phyloP scores from a whole-genome alignment of 2,113 vertebrate species.

The Recurvirostra avosetta region DNA sequence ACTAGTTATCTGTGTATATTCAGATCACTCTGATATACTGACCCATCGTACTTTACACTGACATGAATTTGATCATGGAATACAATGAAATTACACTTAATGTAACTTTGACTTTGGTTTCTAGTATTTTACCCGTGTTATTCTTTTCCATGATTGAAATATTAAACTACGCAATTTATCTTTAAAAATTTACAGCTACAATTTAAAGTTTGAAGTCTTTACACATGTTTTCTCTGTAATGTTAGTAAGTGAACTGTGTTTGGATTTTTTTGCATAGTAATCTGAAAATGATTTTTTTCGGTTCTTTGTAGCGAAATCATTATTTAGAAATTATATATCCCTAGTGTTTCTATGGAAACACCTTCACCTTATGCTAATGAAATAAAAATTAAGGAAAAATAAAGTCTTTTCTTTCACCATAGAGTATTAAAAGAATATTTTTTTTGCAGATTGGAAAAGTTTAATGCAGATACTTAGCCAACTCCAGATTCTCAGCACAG shows the following conservation, averaged over 20 bases:
- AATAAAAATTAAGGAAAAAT: slow-evolving; percentile 35
- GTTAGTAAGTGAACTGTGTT: not conserved
- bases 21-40: not conserved
- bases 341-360: slow-evolving; percentile 76
- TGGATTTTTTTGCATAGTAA: not conserved
- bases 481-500: not conserved
- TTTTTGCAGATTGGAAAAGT: not conserved
- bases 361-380: slow-evolving; percentile 71
- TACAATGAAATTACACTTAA: not conserved
- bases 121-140: not conserved
- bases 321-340: slow-evolving; percentile 74
- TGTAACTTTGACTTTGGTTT: not conserved
- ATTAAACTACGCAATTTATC: not conserved
- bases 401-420: not conserved
- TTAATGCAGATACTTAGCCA: not conserved
- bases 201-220: not conserved
- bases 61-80: not conserved
- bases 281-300: not conserved
- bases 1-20: not conserved
- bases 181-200: not conserved
- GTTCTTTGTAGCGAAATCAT: slow-evolving; percentile 61
- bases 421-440: not conserved
- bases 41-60: not conserved
- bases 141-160: not conserved
- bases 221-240: not conserved